Conservation (phyloP, 2,888 invertebrate genomes). For the Entomobrya proxima region DNA sequence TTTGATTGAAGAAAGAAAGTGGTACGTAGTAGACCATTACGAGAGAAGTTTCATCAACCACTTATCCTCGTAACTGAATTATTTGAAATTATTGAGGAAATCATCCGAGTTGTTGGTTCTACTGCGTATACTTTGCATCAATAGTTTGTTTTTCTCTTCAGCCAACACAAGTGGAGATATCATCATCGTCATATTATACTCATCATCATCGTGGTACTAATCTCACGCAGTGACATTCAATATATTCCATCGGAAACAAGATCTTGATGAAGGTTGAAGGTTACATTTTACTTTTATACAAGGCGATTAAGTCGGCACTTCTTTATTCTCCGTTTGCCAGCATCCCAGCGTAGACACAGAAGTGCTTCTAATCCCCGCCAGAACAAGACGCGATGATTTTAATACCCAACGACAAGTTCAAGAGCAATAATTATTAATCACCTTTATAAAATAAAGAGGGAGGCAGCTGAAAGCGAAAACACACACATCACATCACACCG, state of each 20-base stretch:
- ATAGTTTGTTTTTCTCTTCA: constrained; percentile 18
- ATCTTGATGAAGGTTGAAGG: constrained; percentile 41
- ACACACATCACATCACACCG: constrained; percentile 7
- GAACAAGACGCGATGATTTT: constrained; percentile 53
- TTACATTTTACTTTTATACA: constrained; percentile 6
- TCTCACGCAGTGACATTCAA: constrained; percentile 59
- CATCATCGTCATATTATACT: constrained; percentile 10
- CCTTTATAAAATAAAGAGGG: constrained; percentile 29
- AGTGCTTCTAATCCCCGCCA: too few species aligned
- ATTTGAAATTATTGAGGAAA: too few species aligned
- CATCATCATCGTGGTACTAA: constrained; percentile 14
- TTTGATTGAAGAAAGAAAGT: not conserved
- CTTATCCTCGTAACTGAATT: too few species aligned
- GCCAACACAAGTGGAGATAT: not conserved
- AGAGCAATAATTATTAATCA: constrained; percentile 59
- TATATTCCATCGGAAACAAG: constrained; percentile 51
- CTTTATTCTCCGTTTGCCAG: constrained; percentile 6
- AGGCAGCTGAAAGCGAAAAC: not conserved
- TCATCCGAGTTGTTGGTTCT: too few species aligned
- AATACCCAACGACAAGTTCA: constrained; percentile 61
- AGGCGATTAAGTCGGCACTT: constrained; percentile 42
- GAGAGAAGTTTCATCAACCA: too few species aligned
- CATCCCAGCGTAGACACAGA: not conserved
- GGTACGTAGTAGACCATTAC: too few species aligned
- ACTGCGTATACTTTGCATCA: too few species aligned